phyloP scores from a whole-genome alignment of 2,797 vertebrate species.

The Carapus acus region DNA sequence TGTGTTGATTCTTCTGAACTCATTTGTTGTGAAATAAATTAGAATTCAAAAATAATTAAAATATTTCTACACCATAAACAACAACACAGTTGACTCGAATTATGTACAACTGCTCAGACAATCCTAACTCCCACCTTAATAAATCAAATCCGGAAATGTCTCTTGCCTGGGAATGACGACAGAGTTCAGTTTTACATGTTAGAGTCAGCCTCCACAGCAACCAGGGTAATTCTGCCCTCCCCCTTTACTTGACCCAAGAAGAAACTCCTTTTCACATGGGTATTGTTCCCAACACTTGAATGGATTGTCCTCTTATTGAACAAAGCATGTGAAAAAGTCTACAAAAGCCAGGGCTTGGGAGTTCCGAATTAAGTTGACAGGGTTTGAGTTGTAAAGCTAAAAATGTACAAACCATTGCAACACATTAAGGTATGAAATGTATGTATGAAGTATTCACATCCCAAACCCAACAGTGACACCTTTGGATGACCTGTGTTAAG shows the following conservation, averaged over 20 bases:
- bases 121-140: constrained; percentile 60
- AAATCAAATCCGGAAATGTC: constrained; percentile 61
- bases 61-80: constrained; percentile 38
- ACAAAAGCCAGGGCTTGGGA: constrained; percentile 56
- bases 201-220: constrained; percentile 69
- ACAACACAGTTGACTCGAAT: constrained; percentile 29
- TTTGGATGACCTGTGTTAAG: too few species aligned
- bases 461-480: too few species aligned
- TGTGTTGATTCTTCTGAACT: neutral
- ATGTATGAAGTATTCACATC: too few species aligned
- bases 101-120: constrained; percentile 45
- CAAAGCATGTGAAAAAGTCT: constrained; percentile 58
- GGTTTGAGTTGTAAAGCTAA: constrained; percentile 46
- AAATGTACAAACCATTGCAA: too few species aligned
- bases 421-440: too few species aligned
- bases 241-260: constrained; percentile 64
- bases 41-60: constrained; percentile 23
- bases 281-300: constrained; percentile 74
- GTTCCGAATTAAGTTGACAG: constrained; percentile 50
- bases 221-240: constrained; percentile 54
- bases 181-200: constrained; percentile 63
- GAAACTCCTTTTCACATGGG: constrained; percentile 42
- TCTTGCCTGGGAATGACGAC: constrained; percentile 59
- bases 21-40: constrained; percentile 13
- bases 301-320: constrained; percentile 71